These are phyloP conservation scores for Homarus gammarus DNA, from an alignment of 2,888 invertebrate genomes.

Conservation along the genomic window DNA sequence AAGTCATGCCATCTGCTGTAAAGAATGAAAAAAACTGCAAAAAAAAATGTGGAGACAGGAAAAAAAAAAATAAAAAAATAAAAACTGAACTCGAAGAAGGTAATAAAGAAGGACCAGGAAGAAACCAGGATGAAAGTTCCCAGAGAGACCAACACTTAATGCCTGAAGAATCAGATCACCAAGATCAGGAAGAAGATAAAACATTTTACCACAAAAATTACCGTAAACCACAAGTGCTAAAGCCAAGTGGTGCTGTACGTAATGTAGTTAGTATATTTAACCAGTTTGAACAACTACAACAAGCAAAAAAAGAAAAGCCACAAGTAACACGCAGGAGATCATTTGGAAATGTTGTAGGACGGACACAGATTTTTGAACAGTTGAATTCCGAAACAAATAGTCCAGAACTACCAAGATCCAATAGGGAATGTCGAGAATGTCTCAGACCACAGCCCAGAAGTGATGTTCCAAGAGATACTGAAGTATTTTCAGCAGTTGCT, in stretches of 20 bases:
- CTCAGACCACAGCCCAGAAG: slow-evolving; percentile 15
- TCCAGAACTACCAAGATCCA: slow-evolving; percentile 40
- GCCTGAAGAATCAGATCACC: not conserved
- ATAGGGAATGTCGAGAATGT: not conserved
- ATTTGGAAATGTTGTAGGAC: slow-evolving; percentile 30
- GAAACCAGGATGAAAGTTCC: not conserved
- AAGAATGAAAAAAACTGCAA: slow-evolving; percentile 33
- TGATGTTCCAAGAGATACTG: slow-evolving; percentile 56
- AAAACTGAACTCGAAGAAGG: slow-evolving; percentile 29
- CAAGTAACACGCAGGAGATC: slow-evolving; percentile 35
- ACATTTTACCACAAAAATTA: slow-evolving; percentile 44
- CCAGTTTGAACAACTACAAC: slow-evolving; percentile 64
- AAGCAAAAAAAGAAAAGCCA: slow-evolving; percentile 59
- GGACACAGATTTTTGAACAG: slow-evolving; percentile 50
- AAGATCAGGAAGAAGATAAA: slow-evolving; percentile 37
- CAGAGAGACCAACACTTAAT: not conserved
- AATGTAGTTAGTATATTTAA: slow-evolving; percentile 72
- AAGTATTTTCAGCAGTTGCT: slow-evolving; percentile 71
- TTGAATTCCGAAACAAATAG: slow-evolving; percentile 30
- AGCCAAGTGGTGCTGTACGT: slow-evolving; percentile 72
- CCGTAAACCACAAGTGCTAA: slow-evolving; percentile 63
- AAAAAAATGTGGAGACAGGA: slow-evolving; percentile 30
- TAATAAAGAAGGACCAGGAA: not conserved
- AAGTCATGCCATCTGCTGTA: not conserved
- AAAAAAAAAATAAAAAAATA: not conserved